Evolutionary conservation across 2,888 invertebrate species (phyloP), one percentile per base, ranked within the genome.

Genomic region (Euplagia quadripunctaria): DNA sequence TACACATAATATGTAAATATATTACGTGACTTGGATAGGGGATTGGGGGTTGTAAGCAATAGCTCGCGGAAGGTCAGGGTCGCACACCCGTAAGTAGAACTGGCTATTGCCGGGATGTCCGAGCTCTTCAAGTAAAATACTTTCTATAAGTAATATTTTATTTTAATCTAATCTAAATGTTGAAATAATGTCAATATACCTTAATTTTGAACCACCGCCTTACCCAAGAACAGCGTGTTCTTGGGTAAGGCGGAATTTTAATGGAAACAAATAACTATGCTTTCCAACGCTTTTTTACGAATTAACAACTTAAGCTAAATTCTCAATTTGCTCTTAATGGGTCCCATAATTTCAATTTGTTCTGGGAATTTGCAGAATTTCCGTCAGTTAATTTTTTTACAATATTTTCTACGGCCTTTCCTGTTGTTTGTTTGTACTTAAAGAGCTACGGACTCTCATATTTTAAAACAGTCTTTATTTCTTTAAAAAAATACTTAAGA

Each of bases 311-410:
- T 31, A 43, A 63, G 46, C 52, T 31, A 64, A 82, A 66, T 49
- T 76, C 73, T 72, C 66, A 70, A 76, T 74, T 71, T 46, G 68
- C 68, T 81, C 52, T 67, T 80, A 82, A 83, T 76, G 74, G 71
- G 64, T 68, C 63, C 12, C 70, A 64, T 77, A 66, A 75, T 69
- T 49, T 49, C 9, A 66, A 49, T 66, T 66, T 66, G 31, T 66
- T 66, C 20, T 17, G 16, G 17, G 3, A 66, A 51, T 31, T 66
- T 66, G 16, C 4, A 16, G 66, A 51, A 66, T 51, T 31, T 51
- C 14, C 16, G 31, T 66, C 66, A 66, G 4, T 49, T 49, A 49
- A 49, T 31, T 20, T 51, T 66, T 49, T 31, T 42, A 42, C 16
- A 14, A 49, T 49, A 16, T 31, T 65, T 20, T 49, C 2, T 65